A percentile compares a stretch with the other conserved stretches of the same genome.
These are phyloP conservation scores for Trissolcus japonicus DNA, from an alignment of 2,888 invertebrate species.

Conservation along the genomic window DNA sequence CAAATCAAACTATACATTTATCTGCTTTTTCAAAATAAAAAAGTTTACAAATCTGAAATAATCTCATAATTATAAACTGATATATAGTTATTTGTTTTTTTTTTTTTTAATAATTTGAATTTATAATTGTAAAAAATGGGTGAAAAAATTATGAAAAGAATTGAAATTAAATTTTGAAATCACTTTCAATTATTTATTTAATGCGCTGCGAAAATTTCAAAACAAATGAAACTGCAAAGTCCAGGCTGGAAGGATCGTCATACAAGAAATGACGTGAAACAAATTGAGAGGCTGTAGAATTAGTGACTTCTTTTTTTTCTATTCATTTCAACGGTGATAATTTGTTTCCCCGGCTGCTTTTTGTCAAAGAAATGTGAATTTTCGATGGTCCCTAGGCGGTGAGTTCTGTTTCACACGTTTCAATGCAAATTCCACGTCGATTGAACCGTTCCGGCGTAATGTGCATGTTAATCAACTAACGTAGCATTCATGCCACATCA, in stretches of 20 bases:
- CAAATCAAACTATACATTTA: slow-evolving; percentile 29
- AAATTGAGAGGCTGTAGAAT: not conserved
- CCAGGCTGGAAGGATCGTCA: not conserved
- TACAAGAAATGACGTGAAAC: not conserved
- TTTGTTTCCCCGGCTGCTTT: slow-evolving; percentile 5
- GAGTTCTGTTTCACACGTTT: slow-evolving; percentile 65
- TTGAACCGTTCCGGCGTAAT: slow-evolving; percentile 66
- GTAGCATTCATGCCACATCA: slow-evolving; percentile 65
- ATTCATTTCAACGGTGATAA: not conserved
- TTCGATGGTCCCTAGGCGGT: slow-evolving; percentile 42
- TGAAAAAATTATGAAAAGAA: too few species aligned
- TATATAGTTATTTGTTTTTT: too few species aligned
- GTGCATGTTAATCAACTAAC: slow-evolving; percentile 72
- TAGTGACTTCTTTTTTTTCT: not conserved
- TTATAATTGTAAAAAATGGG: too few species aligned
- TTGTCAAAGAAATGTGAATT: slow-evolving; percentile 37
- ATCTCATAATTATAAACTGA: too few species aligned
- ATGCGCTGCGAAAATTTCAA: not conserved
- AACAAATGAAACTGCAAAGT: not conserved
- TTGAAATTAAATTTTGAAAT: too few species aligned
- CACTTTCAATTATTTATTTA: not conserved
- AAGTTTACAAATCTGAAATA: not conserved
- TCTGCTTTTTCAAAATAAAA: not conserved
- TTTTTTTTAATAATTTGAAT: too few species aligned
- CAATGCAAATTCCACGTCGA: slow-evolving; percentile 69